Base-by-base conservation (phyloP, 2,113 vertebrate species). In the Anarrhichthys ocellatus region DNA sequence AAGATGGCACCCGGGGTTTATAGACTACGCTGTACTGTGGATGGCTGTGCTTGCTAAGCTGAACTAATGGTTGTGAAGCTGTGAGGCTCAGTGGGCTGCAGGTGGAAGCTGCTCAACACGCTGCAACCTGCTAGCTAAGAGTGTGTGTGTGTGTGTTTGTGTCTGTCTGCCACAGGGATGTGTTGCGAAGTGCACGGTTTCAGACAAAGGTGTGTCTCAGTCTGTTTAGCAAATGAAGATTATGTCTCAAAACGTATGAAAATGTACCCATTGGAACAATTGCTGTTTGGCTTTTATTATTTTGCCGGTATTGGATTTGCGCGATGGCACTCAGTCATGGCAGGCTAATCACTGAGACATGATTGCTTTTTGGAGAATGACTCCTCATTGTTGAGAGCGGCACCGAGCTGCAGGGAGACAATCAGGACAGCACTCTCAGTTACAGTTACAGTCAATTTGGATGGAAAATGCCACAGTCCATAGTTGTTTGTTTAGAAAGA, bases 11-110 rank as follows among this genome's bases (percentile, higher is more conserved):
- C 65, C 2, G 9, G 63, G 64, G 70, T 87, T 87, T 83, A 79
- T 61, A 85, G 64, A 80, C 58, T 29, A n/a, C 42, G 36, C 32
- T 82, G 66, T 34, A 62, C 76, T 80, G 82, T 59, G 75, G 58
- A 76, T 81, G 79, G 71, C 81, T 80, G 78, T 70, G 82, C 84
- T 73, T 81, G 81, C 79, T 56, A 86, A 90, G 89, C 88, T 87
- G 84, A 91, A 90, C 90, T 92, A 91, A 93, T 87, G 80, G 83
- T 58, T 82, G 86, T 86, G 80, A 87, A 72, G 84, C 92, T 90
- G 90, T 83, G 87, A 91, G 83, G 48, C 44, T 87, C 88, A 54
- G 76, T 71, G 58, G 85, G 80, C 52, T 92, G 83, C 86, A 89
- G 87, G 85, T 92, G 73, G 90, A 90, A 88, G 75, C 81, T 36